A percentile compares a stretch with the other conserved stretches of the same genome.
Conservation (phyloP, 2,888 invertebrate genomes). For the Phaonia tiefii region DNA sequence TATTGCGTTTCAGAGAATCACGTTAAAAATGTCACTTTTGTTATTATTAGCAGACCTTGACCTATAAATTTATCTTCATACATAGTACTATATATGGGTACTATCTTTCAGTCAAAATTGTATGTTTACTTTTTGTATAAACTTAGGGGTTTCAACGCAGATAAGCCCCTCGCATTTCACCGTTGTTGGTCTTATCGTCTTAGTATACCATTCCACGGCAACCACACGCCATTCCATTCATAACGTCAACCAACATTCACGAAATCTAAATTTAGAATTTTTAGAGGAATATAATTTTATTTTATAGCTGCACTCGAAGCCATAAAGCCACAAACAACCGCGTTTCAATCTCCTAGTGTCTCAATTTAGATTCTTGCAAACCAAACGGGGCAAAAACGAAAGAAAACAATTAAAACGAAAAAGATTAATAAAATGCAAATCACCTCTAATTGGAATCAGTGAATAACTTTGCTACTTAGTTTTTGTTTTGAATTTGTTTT, state of each 20-base stretch:
- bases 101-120: too few relatives aligned
- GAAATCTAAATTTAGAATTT: background rate
- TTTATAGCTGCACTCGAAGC: too few relatives aligned
- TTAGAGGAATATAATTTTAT: background rate
- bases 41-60: conserved; percentile 46
- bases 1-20: too few relatives aligned
- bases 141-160: background rate
- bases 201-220: background rate
- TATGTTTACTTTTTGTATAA: too few relatives aligned
- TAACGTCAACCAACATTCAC: conserved; percentile 14
- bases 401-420: too few relatives aligned
- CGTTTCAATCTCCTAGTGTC: too few relatives aligned
- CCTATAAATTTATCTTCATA: conserved; percentile 25
- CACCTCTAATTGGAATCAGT: background rate
- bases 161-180: conserved; percentile 47
- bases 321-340: too few relatives aligned
- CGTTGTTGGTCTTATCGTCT: conserved; percentile 17
- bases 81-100: too few relatives aligned
- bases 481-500: background rate
- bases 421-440: conserved; percentile 15
- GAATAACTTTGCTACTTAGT: conserved; percentile 5
- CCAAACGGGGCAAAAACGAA: too few relatives aligned
- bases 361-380: too few relatives aligned
- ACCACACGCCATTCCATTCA: conserved; percentile 9
- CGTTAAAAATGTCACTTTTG: too few relatives aligned